Conservation (phyloP, 2,113 vertebrate genomes). For the Rallus limicola region DNA sequence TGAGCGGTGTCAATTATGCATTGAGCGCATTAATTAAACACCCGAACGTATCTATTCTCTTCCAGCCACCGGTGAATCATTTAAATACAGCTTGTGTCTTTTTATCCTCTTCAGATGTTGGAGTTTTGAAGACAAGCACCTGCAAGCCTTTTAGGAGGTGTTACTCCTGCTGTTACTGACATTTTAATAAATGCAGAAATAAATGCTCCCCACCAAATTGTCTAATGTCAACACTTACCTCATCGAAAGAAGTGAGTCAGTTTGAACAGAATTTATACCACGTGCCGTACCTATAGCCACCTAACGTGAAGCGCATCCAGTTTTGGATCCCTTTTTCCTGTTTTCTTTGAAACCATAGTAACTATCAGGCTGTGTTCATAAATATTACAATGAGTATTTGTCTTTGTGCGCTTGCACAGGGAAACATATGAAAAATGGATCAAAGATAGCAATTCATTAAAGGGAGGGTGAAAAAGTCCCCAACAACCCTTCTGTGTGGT, state of each 20-base stretch:
- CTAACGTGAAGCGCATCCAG: not conserved
- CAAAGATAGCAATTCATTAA: constrained; percentile 11
- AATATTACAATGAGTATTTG: constrained; percentile 52
- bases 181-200: constrained; percentile 76
- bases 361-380: constrained; percentile 33
- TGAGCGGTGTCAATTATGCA: not conserved
- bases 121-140: constrained; percentile 64
- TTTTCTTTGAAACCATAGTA: constrained; percentile 49
- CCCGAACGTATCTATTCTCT: not conserved
- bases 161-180: constrained; percentile 58
- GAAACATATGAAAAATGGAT: constrained; percentile 46
- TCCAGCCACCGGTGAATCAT: not conserved
- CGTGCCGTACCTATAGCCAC: not conserved
- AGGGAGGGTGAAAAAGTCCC: fast-evolving
- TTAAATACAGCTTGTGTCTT: not conserved
- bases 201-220: constrained; percentile 66
- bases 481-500: fast-evolving
- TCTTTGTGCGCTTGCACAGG: not conserved
- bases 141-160: constrained; percentile 69
- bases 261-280: constrained; percentile 49
- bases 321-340: constrained; percentile 27
- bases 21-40: not conserved
- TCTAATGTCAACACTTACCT: constrained; percentile 73
- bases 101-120: constrained; percentile 15
- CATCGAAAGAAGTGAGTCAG: constrained; percentile 59